These are phyloP conservation scores for Benitochromis conjunctus DNA, from an alignment of 2,113 vertebrate species.

Conservation along the genomic window DNA sequence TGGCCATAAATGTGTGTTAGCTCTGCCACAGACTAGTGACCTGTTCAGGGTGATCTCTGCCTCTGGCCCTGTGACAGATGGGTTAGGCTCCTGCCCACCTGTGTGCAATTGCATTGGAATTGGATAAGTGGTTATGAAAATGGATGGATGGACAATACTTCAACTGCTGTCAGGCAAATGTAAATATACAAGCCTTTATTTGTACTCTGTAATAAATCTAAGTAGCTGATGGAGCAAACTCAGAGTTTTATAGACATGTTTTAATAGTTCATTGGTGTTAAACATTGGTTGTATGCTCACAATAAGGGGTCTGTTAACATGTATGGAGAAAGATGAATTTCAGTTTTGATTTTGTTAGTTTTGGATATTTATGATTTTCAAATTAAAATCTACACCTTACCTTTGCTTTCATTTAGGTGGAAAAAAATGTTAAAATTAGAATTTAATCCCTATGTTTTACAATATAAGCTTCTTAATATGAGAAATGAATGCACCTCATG, in stretches of 20 bases:
- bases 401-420: background rate
- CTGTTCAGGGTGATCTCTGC: background rate
- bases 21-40: background rate
- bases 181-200: background rate
- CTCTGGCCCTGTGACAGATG: background rate
- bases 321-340: background rate
- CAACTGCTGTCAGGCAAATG: background rate
- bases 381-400: background rate
- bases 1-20: background rate
- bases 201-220: background rate
- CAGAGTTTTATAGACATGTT: background rate
- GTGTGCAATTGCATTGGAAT: background rate
- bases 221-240: background rate
- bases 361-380: constrained; percentile 1
- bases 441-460: background rate
- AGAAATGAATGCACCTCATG: background rate
- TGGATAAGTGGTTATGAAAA: background rate
- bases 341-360: background rate
- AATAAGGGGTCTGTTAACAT: background rate
- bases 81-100: background rate
- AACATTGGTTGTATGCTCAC: background rate
- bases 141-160: background rate
- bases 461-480: background rate
- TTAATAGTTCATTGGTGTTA: background rate
- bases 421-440: background rate